Conservation (phyloP, 2,113 vertebrate genomes). For the Addax nasomaculatus region DNA sequence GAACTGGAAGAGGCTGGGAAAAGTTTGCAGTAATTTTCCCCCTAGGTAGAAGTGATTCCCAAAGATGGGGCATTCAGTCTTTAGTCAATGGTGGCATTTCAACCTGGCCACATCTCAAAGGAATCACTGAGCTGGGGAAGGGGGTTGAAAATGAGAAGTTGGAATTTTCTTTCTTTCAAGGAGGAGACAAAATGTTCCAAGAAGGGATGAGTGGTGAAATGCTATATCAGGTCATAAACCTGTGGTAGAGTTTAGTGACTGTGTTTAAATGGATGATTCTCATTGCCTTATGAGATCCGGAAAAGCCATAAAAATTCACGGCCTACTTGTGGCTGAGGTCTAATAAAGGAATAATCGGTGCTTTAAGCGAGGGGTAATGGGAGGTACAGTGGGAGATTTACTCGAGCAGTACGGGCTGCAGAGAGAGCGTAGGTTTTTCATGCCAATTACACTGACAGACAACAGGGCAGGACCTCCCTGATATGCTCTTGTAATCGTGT, state of each 20-base stretch:
- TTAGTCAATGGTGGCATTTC: not conserved
- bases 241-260: constrained; percentile 57
- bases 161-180: not conserved
- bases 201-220: constrained; percentile 36
- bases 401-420: constrained; percentile 52
- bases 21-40: not conserved
- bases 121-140: not conserved
- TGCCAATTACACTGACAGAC: constrained; percentile 58
- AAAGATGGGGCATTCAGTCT: not conserved
- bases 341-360: constrained; percentile 72
- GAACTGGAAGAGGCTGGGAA: not conserved
- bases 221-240: constrained; percentile 58
- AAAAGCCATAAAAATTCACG: constrained; percentile 75
- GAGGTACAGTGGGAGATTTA: constrained; percentile 65
- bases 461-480: constrained; percentile 32
- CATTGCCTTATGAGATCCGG: constrained; percentile 67
- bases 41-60: not conserved
- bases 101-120: not conserved
- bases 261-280: constrained; percentile 66
- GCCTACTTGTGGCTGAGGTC: constrained; percentile 67
- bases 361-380: constrained; percentile 63
- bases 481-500: constrained; percentile 1
- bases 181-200: constrained; percentile 22
- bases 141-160: not conserved
- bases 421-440: constrained; percentile 52